Evolutionary conservation across 2,888 invertebrate genomes (phyloP).

Genomic region (Esperia sulphurella): DNA sequence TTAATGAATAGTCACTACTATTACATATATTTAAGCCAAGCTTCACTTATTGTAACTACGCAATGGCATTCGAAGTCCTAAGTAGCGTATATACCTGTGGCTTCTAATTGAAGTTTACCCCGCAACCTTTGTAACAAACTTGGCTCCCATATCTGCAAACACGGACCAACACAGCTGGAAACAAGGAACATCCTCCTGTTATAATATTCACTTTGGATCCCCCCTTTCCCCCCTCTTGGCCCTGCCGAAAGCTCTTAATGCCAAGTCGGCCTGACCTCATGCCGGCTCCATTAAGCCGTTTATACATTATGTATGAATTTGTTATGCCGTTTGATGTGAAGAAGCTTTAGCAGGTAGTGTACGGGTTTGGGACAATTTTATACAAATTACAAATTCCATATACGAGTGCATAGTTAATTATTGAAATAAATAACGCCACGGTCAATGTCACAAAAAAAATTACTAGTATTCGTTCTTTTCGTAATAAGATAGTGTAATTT

Average conservation of each 20-base stretch:
- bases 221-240: slow-evolving; percentile 45
- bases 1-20: no score
- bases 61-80: no score
- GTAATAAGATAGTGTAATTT: no score
- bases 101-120: slow-evolving; percentile 1
- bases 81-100: background rate
- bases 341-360: slow-evolving; percentile 74
- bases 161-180: slow-evolving; percentile 19
- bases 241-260: slow-evolving; percentile 75
- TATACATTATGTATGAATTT: slow-evolving; percentile 79
- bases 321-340: slow-evolving; percentile 79
- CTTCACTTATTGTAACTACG: no score
- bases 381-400: slow-evolving; percentile 16
- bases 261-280: slow-evolving; percentile 75
- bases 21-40: no score
- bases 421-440: no score
- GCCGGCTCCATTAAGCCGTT: slow-evolving; percentile 76
- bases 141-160: slow-evolving; percentile 1
- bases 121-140: slow-evolving; percentile 3
- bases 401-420: no score
- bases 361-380: slow-evolving; percentile 58
- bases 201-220: slow-evolving; percentile 74
- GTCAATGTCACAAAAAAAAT: no score
- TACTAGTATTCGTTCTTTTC: no score
- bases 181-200: slow-evolving; percentile 54